phyloP scores from a whole-genome alignment of 2,888 invertebrate species.

The Plusia festucae region DNA sequence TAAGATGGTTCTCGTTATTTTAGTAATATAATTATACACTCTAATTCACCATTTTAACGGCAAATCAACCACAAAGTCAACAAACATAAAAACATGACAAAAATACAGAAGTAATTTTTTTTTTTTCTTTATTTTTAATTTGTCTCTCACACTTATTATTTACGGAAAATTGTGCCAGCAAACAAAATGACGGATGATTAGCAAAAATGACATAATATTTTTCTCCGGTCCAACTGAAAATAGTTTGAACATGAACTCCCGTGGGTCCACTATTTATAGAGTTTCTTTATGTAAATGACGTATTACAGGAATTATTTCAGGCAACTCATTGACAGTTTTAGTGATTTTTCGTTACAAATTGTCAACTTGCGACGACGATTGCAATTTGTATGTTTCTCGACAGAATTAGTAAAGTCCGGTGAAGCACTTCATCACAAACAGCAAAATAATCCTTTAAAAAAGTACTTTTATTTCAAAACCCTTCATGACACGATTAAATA shows the following conservation, averaged over 20 bases:
- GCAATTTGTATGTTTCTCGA: no score
- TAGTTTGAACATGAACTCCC: neutral
- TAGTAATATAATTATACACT: no score
- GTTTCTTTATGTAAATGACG: neutral
- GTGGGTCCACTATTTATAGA: neutral
- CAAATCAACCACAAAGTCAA: neutral
- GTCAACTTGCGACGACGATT: neutral
- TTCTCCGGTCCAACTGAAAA: neutral
- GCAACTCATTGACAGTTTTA: neutral
- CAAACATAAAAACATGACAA: no score
- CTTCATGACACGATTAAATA: neutral
- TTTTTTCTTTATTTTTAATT: neutral
- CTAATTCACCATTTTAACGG: no score
- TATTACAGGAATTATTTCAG: neutral
- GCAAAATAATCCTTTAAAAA: no score
- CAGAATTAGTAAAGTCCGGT: no score
- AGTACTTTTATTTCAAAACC: no score
- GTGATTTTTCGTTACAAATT: neutral
- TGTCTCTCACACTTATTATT: neutral
- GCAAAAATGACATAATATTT: neutral
- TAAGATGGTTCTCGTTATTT: no score
- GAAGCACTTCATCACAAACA: no score
- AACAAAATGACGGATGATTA: conserved; percentile 1
- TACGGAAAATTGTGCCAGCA: neutral
- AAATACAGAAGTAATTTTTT: neutral